phyloP scores from a whole-genome alignment of 2,797 vertebrate genomes.

The Aphelocoma californica region DNA sequence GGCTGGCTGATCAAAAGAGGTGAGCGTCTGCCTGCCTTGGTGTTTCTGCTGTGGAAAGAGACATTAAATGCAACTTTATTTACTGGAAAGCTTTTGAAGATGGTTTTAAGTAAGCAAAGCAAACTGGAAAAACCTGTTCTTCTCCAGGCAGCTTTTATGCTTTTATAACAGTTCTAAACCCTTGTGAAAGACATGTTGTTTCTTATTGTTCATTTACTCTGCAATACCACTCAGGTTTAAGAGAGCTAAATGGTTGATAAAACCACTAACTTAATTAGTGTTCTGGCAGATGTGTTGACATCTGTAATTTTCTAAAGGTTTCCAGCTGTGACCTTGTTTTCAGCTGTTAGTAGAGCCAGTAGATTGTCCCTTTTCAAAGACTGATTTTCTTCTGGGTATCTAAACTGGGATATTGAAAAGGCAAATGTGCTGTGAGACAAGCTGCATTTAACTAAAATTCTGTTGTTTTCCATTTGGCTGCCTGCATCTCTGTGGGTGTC shows the following conservation, averaged over 20 bases:
- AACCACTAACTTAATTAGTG: background rate
- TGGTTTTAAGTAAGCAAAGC: slow-evolving; percentile 14
- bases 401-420: background rate
- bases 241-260: background rate
- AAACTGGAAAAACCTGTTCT: background rate
- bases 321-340: background rate
- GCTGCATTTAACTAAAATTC: background rate
- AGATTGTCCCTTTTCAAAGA: background rate
- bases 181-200: background rate
- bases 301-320: background rate
- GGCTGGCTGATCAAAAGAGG: slow-evolving; percentile 52
- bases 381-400: background rate
- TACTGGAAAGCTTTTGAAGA: slow-evolving; percentile 32
- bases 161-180: background rate
- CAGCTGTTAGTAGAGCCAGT: background rate
- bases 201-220: background rate
- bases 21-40: background rate
- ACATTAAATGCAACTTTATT: slow-evolving; percentile 27
- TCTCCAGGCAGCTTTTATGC: background rate
- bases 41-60: slow-evolving; percentile 28
- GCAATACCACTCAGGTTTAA: background rate
- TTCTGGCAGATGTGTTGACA: background rate
- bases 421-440: background rate
- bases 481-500: background rate
- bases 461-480: background rate